A percentile compares a stretch with the other conserved stretches of the same genome.
Conservation (phyloP, 2,888 invertebrate species). For the Drosophila neonasuta region DNA sequence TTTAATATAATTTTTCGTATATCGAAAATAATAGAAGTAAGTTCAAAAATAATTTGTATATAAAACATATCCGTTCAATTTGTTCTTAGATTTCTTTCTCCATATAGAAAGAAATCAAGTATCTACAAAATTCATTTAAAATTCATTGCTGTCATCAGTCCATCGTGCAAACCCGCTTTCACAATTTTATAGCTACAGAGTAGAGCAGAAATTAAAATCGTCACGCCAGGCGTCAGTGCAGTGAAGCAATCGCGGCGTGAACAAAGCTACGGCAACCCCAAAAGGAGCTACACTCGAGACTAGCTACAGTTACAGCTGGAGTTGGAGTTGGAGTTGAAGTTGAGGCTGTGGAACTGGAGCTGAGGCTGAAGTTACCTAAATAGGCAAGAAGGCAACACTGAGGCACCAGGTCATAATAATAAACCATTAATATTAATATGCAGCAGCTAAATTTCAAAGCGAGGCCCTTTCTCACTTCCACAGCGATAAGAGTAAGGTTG, state of each 20-base stretch:
- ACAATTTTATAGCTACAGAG: conserved; percentile 21
- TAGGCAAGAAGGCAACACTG: conserved; percentile 31
- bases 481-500: background rate
- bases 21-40: no score
- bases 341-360: conserved; percentile 8
- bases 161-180: background rate
- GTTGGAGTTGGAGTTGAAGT: conserved; percentile 14
- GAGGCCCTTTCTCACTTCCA: conserved; percentile 13
- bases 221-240: conserved; percentile 80
- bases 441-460: conserved; percentile 43
- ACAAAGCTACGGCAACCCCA: conserved; percentile 62
- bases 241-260: conserved; percentile 70
- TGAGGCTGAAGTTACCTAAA: conserved; percentile 11
- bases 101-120: no score
- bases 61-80: no score
- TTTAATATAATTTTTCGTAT: no score
- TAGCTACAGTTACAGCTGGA: conserved; percentile 18
- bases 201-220: conserved; percentile 74
- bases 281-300: conserved; percentile 57
- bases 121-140: background rate
- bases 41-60: no score
- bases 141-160: background rate
- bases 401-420: conserved; percentile 74
- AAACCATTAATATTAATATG: conserved; percentile 75
- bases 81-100: no score